A percentile compares a stretch with the other conserved stretches of the same genome.
These are phyloP conservation scores for Pan troglodytes DNA, from an alignment of 2,113 vertebrate genomes.

Conservation along the genomic window NHGRI_mPanTro3-v2.1_pri NC_072398.2:84495501-84496000, in stretches of 20 bases:
- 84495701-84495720: conserved; percentile 25
- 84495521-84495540: not conserved
- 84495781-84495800: conserved; percentile 19
- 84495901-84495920: not conserved
- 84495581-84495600: not conserved
- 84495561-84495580: not conserved
- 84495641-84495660: not conserved
- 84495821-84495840: not conserved
- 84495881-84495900: not conserved
- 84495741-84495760: conserved; percentile 26
- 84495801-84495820: not conserved
- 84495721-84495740: conserved; percentile 39
- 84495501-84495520: not conserved
- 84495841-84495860: not conserved
- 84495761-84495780: conserved; percentile 41
- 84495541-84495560: not conserved
- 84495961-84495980: fast-evolving
- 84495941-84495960: not conserved
- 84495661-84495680: conserved; percentile 34
- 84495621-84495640: not conserved
- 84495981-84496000: fast-evolving
- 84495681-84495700: conserved; percentile 50
- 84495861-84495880: not conserved
- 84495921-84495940: not conserved
- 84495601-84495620: not conserved